Evolutionary conservation across 2,797 vertebrate genomes (phyloP), one percentile per base, ranked within the genome.

Genomic region (Chaunax sp.): DNA sequence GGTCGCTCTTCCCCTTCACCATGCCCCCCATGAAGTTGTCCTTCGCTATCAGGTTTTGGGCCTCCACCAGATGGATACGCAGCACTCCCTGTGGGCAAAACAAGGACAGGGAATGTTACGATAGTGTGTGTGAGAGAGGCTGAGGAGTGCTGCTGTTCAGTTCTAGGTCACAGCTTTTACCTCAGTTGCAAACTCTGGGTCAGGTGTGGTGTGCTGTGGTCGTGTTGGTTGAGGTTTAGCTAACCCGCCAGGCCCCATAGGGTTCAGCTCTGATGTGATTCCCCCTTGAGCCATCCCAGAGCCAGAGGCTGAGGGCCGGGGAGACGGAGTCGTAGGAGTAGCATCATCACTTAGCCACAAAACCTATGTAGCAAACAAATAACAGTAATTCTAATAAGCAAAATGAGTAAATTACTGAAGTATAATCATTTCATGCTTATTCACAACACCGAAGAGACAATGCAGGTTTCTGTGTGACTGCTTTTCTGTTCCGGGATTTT

Each of bases 1-100:
- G 97, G 78, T 98, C 97, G 2, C 96, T 98, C 77, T 97, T 97
- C 41, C 97, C 97, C 87, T 96, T 96, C 66, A 98, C 92, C 83
- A 97, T 86, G 18, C 96, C 96, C 5, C 94, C 94, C 92, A 98
- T 93, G 84, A 97, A 96, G 87, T 95, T 97, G 86, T 98, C 97
- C 72, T 97, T 98, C 57, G 96, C 95, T 1, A 98, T 94, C 53
- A 98, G 91, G 77, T 93, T 93, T 85, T 95, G 93, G 28, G 96
- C 96, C 82, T 96, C 95, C 75, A 96, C 72, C 43, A 98, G 89
- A 12, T 96, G 95, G 68, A 98, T 95, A 55, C 96, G 95, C 81
- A 98, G 87, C 47, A 97, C 95, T 13, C 92, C 95, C 97, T 98
- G 88, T 53, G 79, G 59, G 35, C 15, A 72, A 11, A 64, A 14